These are phyloP conservation scores for Leptosomus discolor DNA, from an alignment of 2,113 vertebrate genomes.

Conservation along the genomic window DNA sequence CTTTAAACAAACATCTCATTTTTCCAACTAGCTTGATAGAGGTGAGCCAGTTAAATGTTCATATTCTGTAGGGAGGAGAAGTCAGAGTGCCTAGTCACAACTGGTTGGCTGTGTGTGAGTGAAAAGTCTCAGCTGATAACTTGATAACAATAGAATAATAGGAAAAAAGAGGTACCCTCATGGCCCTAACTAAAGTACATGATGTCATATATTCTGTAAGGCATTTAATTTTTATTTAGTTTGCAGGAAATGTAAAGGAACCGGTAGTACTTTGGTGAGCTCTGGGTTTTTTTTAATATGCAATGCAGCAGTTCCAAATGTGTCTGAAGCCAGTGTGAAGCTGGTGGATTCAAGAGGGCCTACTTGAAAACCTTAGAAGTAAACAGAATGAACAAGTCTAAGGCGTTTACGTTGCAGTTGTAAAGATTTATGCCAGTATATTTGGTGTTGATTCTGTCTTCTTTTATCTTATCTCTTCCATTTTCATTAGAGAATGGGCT, in stretches of 20 bases:
- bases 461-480: neutral
- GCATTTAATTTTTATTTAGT: neutral
- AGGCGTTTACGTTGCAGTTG: neutral
- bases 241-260: neutral
- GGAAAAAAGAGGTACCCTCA: neutral
- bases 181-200: neutral
- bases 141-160: neutral
- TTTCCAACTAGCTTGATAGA: neutral
- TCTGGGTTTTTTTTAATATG: neutral
- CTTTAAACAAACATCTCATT: neutral
- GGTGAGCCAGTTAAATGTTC: neutral
- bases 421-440: neutral
- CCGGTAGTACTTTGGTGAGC: neutral
- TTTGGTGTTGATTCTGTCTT: neutral
- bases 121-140: neutral
- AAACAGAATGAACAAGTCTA: neutral
- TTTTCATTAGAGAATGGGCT: neutral
- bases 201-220: neutral
- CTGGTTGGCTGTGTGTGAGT: rapidly evolving
- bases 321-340: neutral
- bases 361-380: neutral
- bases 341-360: neutral
- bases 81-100: neutral
- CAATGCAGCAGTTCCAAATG: neutral
- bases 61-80: neutral